phyloP scores from a whole-genome alignment of 2,113 vertebrate genomes.

The Zosterops japonicus region DNA sequence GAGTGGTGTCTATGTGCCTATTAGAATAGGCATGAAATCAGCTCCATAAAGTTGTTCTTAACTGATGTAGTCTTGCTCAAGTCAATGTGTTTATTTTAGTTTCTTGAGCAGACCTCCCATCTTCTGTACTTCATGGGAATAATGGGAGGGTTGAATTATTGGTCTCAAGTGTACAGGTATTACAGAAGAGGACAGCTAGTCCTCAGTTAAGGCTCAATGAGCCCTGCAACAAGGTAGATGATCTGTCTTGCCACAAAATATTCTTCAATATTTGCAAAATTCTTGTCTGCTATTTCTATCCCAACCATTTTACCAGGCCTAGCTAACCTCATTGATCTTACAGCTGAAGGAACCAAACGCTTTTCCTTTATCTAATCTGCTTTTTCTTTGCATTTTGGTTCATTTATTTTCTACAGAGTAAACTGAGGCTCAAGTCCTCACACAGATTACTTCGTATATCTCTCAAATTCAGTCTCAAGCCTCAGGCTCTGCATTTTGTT shows the following conservation, averaged over 20 bases:
- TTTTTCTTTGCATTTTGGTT: background rate
- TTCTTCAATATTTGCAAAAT: background rate
- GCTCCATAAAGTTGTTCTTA: background rate
- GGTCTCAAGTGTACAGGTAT: background rate
- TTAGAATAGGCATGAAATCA: background rate
- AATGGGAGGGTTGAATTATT: background rate
- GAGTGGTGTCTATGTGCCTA: background rate
- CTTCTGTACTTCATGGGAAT: background rate
- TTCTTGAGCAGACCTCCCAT: background rate
- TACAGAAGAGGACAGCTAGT: background rate
- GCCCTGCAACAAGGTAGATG: background rate
- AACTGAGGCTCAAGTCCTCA: background rate
- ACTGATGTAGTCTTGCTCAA: background rate
- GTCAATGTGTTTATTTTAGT: background rate
- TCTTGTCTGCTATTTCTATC: background rate
- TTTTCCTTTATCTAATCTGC: background rate
- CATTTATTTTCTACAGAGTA: background rate
- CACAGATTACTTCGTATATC: fast-evolving
- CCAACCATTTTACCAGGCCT: background rate
- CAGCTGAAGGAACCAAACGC: background rate
- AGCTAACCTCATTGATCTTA: background rate
- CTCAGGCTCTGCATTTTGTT: background rate
- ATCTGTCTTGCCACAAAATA: background rate
- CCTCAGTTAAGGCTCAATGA: background rate
- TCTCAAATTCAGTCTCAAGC: background rate